phyloP scores from a whole-genome alignment of 2,888 invertebrate species.

The Tholera decimalis region DNA sequence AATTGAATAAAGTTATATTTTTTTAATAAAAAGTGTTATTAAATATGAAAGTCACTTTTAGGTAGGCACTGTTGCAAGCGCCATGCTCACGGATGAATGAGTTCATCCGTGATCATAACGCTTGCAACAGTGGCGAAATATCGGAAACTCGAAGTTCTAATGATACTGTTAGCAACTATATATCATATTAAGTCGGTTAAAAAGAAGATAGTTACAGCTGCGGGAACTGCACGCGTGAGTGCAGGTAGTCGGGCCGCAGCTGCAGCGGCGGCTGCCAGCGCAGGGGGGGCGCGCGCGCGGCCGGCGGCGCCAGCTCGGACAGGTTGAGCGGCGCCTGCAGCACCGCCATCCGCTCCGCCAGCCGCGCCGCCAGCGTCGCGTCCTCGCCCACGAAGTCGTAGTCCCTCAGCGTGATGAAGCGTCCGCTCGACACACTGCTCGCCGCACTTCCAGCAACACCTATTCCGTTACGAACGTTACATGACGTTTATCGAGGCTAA shows the following conservation, averaged over 20 bases:
- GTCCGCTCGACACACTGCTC: constrained; percentile 1
- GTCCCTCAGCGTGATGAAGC: constrained; percentile 50
- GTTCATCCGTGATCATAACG: too few species aligned
- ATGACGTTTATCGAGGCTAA: too few species aligned
- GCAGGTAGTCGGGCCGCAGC: constrained; percentile 4
- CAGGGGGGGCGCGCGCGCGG: not conserved
- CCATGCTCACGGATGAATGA: too few species aligned
- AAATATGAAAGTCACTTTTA: too few species aligned
- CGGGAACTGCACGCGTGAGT: constrained; percentile 3
- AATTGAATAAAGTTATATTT: too few species aligned
- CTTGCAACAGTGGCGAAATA: too few species aligned
- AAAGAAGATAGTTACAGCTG: constrained; percentile 17
- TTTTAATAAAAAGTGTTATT: too few species aligned
- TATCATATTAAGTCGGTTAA: too few species aligned
- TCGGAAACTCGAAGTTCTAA: too few species aligned
- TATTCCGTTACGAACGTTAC: too few species aligned
- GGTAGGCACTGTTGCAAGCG: too few species aligned
- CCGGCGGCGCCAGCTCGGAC: not conserved
- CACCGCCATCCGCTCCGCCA: constrained; percentile 39
- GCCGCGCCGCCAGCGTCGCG: constrained; percentile 27
- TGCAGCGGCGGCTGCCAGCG: not conserved
- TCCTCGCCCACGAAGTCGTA: constrained; percentile 60
- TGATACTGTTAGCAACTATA: too few species aligned
- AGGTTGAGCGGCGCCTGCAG: constrained; percentile 2
- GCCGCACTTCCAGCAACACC: constrained; percentile 6